Conservation (phyloP, 2,113 vertebrate genomes). For the Corynorhinus townsendii region DNA sequence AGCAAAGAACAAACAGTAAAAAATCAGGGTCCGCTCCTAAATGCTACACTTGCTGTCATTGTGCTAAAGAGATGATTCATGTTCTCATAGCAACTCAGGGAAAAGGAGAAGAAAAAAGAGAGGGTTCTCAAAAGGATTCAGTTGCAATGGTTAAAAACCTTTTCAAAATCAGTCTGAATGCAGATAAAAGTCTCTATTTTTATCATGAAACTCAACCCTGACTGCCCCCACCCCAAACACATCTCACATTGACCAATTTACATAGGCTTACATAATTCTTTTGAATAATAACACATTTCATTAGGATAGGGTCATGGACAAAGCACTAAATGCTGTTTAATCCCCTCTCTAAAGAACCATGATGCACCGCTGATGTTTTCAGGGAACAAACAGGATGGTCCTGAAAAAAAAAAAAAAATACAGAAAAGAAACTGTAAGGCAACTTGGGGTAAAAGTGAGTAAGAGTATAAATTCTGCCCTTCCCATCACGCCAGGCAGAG, state of each 20-base stretch:
- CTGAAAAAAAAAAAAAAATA: neutral
- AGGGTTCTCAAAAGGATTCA: slow-evolving; percentile 80
- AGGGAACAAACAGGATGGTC: neutral
- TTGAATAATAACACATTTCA: slow-evolving; percentile 24
- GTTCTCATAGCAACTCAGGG: slow-evolving; percentile 82
- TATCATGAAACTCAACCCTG: slow-evolving; percentile 71
- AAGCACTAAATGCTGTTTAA: slow-evolving; percentile 34
- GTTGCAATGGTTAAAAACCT: slow-evolving; percentile 81
- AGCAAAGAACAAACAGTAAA: slow-evolving; percentile 85
- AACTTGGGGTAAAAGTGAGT: fast-evolving
- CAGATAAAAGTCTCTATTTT: slow-evolving; percentile 78
- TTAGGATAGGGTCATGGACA: slow-evolving; percentile 38
- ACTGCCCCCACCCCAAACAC: slow-evolving; percentile 58
- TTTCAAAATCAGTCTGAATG: slow-evolving; percentile 82
- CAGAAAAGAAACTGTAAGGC: neutral
- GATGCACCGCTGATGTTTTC: neutral
- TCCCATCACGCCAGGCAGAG: neutral
- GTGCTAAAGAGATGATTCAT: slow-evolving; percentile 86
- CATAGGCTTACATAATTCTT: slow-evolving; percentile 51
- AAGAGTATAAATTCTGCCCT: neutral
- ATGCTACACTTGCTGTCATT: slow-evolving; percentile 82
- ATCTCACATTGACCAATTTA: slow-evolving; percentile 50
- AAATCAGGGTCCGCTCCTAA: slow-evolving; percentile 85
- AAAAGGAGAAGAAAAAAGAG: slow-evolving; percentile 6
- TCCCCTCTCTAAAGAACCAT: neutral